phyloP scores from a whole-genome alignment of 2,797 vertebrate genomes.

The Propithecus deckenii region DNA sequence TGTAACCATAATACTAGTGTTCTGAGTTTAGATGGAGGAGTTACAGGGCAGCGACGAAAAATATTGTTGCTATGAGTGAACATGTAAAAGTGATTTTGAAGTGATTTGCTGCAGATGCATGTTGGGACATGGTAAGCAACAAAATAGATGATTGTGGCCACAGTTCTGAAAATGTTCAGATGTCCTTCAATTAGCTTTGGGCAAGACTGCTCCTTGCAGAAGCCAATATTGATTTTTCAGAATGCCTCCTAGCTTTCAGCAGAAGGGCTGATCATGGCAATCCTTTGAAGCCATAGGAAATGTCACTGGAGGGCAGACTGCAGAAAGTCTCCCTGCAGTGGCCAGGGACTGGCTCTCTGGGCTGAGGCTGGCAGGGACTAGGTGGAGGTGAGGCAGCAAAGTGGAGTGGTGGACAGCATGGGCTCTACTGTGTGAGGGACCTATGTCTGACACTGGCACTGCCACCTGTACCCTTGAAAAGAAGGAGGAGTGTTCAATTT shows the following conservation, averaged over 20 bases:
- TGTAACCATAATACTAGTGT: neutral
- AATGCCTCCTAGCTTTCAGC: slow-evolving; percentile 11
- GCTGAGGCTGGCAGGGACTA: neutral
- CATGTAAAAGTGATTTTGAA: slow-evolving; percentile 26
- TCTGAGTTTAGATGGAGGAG: slow-evolving; percentile 22
- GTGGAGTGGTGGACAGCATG: neutral
- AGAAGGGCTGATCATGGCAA: neutral
- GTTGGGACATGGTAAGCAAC: neutral
- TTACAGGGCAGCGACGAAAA: slow-evolving; percentile 2
- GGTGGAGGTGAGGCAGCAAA: too few species aligned
- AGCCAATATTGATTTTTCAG: slow-evolving; percentile 59
- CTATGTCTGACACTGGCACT: neutral
- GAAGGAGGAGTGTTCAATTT: neutral
- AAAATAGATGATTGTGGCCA: neutral
- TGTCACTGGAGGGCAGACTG: neutral
- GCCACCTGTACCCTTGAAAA: neutral
- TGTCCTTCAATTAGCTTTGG: slow-evolving; percentile 59
- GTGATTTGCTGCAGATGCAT: slow-evolving; percentile 12
- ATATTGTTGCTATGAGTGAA: neutral
- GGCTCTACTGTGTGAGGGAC: accelerated
- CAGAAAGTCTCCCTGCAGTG: neutral
- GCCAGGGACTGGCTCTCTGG: neutral
- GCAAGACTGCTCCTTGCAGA: slow-evolving; percentile 30
- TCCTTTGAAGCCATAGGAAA: slow-evolving; percentile 35
- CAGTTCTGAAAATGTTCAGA: slow-evolving; percentile 52